These are phyloP conservation scores for Muscina levida DNA, from an alignment of 2,888 invertebrate genomes.

Conservation along the genomic window DNA sequence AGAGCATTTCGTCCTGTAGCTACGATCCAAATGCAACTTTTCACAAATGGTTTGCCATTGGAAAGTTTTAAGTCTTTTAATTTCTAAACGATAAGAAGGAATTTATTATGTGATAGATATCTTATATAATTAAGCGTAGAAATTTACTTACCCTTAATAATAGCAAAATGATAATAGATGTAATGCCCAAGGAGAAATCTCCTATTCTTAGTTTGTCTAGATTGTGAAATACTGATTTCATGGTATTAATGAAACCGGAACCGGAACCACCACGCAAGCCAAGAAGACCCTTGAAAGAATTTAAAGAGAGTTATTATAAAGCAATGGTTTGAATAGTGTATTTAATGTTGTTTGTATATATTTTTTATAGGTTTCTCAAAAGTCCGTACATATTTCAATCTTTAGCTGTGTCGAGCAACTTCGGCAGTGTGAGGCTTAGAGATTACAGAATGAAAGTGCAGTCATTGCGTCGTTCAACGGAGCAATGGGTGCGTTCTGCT, in stretches of 20 bases:
- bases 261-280: slow-evolving; percentile 86
- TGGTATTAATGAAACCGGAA: slow-evolving; percentile 87
- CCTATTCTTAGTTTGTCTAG: slow-evolving; percentile 85
- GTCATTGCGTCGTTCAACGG: too few relatives aligned
- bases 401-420: too few relatives aligned
- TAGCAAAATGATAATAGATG: slow-evolving; percentile 87
- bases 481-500: too few relatives aligned
- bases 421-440: too few relatives aligned
- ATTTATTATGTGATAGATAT: background rate
- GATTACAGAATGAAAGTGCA: too few relatives aligned
- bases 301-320: background rate
- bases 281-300: slow-evolving; percentile 81
- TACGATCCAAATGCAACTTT: slow-evolving; percentile 87
- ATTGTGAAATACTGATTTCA: slow-evolving; percentile 85
- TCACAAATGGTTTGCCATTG: slow-evolving; percentile 73
- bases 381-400: too few relatives aligned
- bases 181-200: slow-evolving; percentile 87
- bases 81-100: slow-evolving; percentile 46
- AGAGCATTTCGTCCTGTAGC: slow-evolving; percentile 92
- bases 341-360: too few relatives aligned
- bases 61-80: slow-evolving; percentile 59
- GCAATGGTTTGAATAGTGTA: too few relatives aligned
- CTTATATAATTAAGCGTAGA: background rate
- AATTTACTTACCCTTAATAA: slow-evolving; percentile 85
- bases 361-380: too few relatives aligned